A percentile compares a stretch with the other conserved stretches of the same genome.
Conservation (phyloP, 2,113 vertebrate genomes). For the Tyrannus savana region DNA sequence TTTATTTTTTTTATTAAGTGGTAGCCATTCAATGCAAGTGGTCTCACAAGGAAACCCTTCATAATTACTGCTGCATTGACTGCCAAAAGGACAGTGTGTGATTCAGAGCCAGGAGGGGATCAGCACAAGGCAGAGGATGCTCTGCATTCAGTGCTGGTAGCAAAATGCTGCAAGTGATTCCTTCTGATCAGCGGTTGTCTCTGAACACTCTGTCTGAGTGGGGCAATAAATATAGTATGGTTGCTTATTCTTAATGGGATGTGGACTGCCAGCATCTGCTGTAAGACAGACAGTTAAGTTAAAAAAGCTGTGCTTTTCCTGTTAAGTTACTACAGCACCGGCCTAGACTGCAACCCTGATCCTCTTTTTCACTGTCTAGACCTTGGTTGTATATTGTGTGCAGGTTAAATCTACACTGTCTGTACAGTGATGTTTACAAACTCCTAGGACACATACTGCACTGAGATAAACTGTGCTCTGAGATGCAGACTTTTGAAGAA, state of each 20-base stretch:
- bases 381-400: background rate
- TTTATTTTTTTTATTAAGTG: background rate
- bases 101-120: background rate
- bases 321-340: background rate
- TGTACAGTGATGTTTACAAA: background rate
- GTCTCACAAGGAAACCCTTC: background rate
- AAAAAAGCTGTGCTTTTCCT: background rate
- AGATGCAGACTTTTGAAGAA: background rate
- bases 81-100: background rate
- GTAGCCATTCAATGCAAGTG: background rate
- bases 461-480: background rate
- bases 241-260: background rate
- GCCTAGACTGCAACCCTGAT: background rate
- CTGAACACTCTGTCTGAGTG: background rate
- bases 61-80: background rate
- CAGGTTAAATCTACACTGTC: background rate
- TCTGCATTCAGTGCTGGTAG: background rate
- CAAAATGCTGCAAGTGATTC: background rate
- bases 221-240: background rate
- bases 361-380: background rate
- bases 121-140: background rate
- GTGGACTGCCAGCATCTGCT: background rate
- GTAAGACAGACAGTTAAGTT: background rate
- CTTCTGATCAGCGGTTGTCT: background rate
- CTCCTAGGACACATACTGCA: background rate